Percentiles rank a stretch among this genome's conserved stretches.
phyloP scores from a whole-genome alignment of 2,797 vertebrate species.

The Esox masquinongy region DNA sequence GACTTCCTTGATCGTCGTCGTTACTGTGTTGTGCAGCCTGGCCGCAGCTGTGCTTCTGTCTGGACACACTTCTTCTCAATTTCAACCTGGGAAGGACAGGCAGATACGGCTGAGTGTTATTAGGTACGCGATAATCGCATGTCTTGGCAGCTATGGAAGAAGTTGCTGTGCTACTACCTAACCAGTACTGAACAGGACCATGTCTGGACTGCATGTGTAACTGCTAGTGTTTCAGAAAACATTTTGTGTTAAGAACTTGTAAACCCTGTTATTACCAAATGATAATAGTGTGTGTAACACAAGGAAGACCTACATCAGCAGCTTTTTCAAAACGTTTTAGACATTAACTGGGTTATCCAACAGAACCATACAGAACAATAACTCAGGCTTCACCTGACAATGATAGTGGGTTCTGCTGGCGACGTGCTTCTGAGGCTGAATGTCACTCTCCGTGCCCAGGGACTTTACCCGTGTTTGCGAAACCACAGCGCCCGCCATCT shows the following conservation, averaged over 20 bases:
- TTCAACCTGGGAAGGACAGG: slow-evolving; percentile 81
- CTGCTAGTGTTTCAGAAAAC: too few relatives aligned
- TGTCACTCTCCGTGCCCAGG: slow-evolving; percentile 85
- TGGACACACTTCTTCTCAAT: slow-evolving; percentile 95
- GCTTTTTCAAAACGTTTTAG: background rate
- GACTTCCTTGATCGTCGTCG: background rate
- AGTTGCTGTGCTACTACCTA: too few relatives aligned
- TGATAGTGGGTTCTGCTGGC: slow-evolving; percentile 87
- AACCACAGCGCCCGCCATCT: slow-evolving; percentile 81
- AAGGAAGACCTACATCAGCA: background rate
- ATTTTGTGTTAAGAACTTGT: too few relatives aligned
- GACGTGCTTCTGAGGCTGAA: slow-evolving; percentile 92
- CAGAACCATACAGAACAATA: background rate
- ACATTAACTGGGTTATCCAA: background rate
- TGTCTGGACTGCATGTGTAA: too few relatives aligned
- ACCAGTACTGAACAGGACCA: too few relatives aligned
- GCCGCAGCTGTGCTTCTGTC: slow-evolving; percentile 82
- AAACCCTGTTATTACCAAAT: too few relatives aligned
- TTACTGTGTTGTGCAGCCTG: slow-evolving; percentile 89
- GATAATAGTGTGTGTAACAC: background rate
- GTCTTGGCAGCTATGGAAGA: too few relatives aligned
- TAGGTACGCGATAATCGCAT: background rate
- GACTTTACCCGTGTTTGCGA: slow-evolving; percentile 87
- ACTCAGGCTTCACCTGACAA: slow-evolving; percentile 81
- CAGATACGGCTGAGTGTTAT: slow-evolving; percentile 1